Conservation (phyloP, 2,797 vertebrate species). For the Enteromius mattozi region DNA sequence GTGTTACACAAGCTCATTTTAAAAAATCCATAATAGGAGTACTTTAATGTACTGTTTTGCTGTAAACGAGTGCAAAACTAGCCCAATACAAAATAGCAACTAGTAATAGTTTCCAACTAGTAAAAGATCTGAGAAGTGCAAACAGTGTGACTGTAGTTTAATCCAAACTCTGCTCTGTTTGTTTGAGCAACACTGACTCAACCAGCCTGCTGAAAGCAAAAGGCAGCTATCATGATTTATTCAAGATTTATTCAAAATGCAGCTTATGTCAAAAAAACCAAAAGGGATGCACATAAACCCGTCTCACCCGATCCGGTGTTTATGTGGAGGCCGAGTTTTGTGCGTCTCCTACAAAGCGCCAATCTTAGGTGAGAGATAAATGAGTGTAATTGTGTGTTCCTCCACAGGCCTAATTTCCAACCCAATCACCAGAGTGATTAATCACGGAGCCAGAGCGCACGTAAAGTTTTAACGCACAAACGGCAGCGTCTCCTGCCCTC, state of each 20-base stretch:
- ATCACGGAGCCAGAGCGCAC: constrained; percentile 55
- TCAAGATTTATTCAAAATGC: background rate
- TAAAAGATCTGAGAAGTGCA: background rate
- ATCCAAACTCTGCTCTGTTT: background rate
- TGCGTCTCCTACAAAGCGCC: constrained; percentile 1
- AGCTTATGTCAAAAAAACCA: background rate
- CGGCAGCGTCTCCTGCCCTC: constrained; percentile 12
- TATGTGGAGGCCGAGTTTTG: constrained; percentile 16
- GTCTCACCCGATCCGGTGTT: background rate
- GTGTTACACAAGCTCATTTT: too few relatives aligned
- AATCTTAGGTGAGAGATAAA: constrained; percentile 69
- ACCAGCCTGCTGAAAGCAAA: background rate
- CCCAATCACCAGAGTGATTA: constrained; percentile 66
- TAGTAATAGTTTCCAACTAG: background rate
- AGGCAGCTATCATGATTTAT: background rate
- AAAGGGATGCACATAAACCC: background rate
- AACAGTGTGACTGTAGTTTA: background rate
- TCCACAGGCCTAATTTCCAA: constrained; percentile 58
- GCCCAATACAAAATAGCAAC: background rate
- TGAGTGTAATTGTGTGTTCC: constrained; percentile 65
- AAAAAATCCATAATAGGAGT: too few relatives aligned
- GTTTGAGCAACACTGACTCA: background rate
- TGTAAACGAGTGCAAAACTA: background rate
- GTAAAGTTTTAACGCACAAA: constrained; percentile 62
- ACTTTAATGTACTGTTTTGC: too few relatives aligned